Evolutionary conservation across 2,888 invertebrate species (phyloP), one percentile per base, ranked within the genome.

Genomic region (Trissoscelio sp.): DNA sequence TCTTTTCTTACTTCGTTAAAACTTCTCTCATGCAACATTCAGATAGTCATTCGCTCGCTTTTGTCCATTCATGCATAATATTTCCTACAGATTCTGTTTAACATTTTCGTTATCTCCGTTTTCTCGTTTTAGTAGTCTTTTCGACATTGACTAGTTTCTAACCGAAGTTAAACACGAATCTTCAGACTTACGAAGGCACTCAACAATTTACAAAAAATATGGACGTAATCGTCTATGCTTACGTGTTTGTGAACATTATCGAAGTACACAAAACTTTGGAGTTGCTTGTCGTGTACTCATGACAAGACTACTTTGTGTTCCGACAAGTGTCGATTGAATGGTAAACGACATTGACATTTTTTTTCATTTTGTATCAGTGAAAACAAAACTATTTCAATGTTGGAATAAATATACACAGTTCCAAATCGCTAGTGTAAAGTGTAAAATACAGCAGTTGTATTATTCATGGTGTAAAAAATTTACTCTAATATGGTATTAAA

Each of bases 71-170:
- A 74, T 78, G 55, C 79, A 74, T 18, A 78, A 67, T 77, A 81
- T 73, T 82, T 78, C 79, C 83, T 79, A 80, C 82, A 79, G 73
- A 80, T 81, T 83, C 62, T 73, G 83, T 79, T 74, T 64, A 72
- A 66, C 81, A 64, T 66, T 79, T 83, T 73, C 73, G 60, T 79
- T 62, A 74, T 64, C 60, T 75, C 73, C 22, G 60, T 60, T 80
- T 69, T 73, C 53, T 77, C 66, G 24, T 58, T 78, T 79, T 82
- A 74, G 72, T 77, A 82, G 75, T 82, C 79, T 77, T 81, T 67
- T 79, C 81, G 78, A 80, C 86, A 87, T 86, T 90, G 90, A 90
- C 90, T 90, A 90, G 90, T 89, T 89, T 90, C 87, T 88, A 88
- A 89, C 87, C 87, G 85, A 87, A 87, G 86, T 84, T 81, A 81